phyloP scores from a whole-genome alignment of 1,140 invertebrate species.

The Lutraria rhynchaena region DNA sequence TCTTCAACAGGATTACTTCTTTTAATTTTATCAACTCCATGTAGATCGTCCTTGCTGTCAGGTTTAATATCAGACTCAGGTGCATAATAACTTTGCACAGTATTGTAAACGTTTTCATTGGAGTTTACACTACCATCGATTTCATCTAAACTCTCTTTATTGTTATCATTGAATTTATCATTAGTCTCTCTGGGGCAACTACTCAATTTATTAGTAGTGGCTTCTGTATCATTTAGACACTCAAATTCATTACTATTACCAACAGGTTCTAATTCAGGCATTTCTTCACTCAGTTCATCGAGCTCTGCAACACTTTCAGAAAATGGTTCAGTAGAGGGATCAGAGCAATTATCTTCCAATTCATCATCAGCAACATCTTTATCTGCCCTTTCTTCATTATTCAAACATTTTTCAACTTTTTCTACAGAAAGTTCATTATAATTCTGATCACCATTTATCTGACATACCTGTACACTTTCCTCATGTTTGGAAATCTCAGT shows the following conservation, averaged over 20 bases:
- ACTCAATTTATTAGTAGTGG: not conserved
- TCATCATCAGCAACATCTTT: too few species aligned
- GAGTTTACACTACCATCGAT: not conserved
- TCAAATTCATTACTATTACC: not conserved
- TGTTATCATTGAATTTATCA: not conserved
- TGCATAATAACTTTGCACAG: not conserved
- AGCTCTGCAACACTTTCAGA: not conserved
- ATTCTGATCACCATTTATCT: too few species aligned
- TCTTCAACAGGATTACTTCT: not conserved
- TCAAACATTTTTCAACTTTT: too few species aligned
- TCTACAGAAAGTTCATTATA: too few species aligned
- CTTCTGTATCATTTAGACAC: not conserved
- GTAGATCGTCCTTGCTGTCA: not conserved
- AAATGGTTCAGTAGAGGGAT: too few species aligned
- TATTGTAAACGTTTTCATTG: not conserved
- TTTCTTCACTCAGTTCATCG: not conserved
- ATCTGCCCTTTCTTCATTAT: too few species aligned
- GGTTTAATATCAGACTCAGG: not conserved
- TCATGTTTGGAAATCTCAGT: too few species aligned
- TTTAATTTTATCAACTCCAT: not conserved
- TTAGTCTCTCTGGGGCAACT: not conserved
- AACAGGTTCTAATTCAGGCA: not conserved
- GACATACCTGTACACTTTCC: too few species aligned
- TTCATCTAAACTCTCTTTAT: conserved; percentile 22
- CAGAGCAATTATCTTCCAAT: too few species aligned